Percentiles rank a stretch among this genome's conserved stretches.
Evolutionary conservation across 2,888 invertebrate genomes (phyloP).

Genomic region (Plutella xylostella): DNA sequence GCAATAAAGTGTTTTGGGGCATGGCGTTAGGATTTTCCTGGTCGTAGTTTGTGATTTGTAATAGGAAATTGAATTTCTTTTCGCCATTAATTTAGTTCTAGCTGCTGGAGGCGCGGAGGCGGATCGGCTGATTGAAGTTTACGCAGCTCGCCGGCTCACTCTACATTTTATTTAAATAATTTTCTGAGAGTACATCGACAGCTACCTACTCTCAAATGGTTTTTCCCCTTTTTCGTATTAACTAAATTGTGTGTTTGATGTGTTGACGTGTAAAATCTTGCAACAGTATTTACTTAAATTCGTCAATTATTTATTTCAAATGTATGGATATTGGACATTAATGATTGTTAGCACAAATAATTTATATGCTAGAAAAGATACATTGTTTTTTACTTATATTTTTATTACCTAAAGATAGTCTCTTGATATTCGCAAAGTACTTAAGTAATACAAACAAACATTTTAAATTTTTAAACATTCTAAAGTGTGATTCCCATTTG

Average conservation of each 20-base stretch:
- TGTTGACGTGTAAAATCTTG: not conserved
- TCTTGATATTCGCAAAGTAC: not conserved
- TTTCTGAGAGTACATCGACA: conserved; percentile 21
- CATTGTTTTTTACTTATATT: too few species aligned
- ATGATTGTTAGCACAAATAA: too few species aligned
- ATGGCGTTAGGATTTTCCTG: conserved; percentile 18
- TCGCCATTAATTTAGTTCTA: not conserved
- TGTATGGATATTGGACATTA: too few species aligned
- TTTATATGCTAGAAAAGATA: too few species aligned
- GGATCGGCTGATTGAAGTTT: conserved; percentile 38
- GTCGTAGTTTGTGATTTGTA: conserved; percentile 14
- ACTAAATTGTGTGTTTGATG: not conserved
- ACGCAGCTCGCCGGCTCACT: conserved; percentile 46
- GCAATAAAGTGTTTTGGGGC: conserved; percentile 27
- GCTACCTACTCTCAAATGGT: conserved; percentile 23
- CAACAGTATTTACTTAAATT: too few species aligned
- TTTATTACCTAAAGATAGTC: too few species aligned
- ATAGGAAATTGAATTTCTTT: conserved; percentile 1
- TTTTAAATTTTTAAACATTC: too few species aligned
- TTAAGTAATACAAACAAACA: too few species aligned
- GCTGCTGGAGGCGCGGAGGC: not conserved
- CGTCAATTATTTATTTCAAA: too few species aligned
- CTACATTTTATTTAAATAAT: conserved; percentile 45
- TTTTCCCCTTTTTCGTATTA: conserved; percentile 17
- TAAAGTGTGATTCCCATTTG: too few species aligned